Conservation (phyloP, 2,797 vertebrate species). For the Tokudaia muenninki region DNA sequence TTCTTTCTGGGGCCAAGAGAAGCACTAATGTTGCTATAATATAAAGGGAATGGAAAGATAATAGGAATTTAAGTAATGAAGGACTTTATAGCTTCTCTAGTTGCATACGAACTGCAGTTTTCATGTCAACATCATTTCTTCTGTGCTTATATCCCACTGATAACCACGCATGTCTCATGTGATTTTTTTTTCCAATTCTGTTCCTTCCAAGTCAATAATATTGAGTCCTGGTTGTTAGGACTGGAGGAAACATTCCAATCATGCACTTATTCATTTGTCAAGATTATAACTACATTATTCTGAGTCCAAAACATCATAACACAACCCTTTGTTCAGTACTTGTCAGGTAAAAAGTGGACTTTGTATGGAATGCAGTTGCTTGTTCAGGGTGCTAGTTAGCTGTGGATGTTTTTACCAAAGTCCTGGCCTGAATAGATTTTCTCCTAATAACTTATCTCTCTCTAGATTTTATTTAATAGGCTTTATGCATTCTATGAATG, state of each 20-base stretch:
- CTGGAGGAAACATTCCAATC: neutral
- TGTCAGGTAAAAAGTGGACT: neutral
- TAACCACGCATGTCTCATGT: neutral
- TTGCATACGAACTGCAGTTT: neutral
- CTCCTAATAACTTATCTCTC: slow-evolving; percentile 25
- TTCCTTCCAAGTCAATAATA: neutral
- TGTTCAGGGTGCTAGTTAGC: slow-evolving; percentile 7
- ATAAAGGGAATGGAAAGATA: neutral
- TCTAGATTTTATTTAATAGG: neutral
- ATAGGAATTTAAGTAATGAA: neutral
- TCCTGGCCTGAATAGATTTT: neutral
- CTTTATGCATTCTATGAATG: slow-evolving; percentile 19
- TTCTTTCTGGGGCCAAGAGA: neutral
- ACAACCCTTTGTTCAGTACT: neutral
- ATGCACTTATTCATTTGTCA: neutral
- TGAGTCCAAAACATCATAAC: neutral
- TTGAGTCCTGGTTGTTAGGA: neutral
- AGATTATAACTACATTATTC: slow-evolving; percentile 4
- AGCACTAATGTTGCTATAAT: neutral
- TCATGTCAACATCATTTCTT: neutral
- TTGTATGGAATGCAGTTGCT: neutral
- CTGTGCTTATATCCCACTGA: neutral
- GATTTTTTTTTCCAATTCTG: neutral
- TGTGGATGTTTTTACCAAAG: slow-evolving; percentile 4
- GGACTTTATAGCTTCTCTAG: neutral